A percentile compares a stretch with the other conserved stretches of the same genome.
These are phyloP conservation scores for Empis stercorea DNA, from an alignment of 2,888 invertebrate genomes.

Conservation along the genomic window DNA sequence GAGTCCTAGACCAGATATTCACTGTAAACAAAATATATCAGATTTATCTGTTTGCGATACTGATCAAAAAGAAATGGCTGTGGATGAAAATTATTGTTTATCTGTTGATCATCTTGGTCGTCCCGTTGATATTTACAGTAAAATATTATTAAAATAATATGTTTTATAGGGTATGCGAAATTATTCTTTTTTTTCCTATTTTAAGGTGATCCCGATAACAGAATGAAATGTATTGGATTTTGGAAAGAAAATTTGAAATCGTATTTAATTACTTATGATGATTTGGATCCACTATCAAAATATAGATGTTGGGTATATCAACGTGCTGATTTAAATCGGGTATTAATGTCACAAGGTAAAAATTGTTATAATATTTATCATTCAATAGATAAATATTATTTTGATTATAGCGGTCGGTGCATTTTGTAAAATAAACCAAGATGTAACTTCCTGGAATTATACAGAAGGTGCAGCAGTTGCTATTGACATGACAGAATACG, in stretches of 20 bases:
- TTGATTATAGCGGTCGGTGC: slow-evolving; percentile 62
- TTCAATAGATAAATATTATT: no score
- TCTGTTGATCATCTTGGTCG: slow-evolving; percentile 92
- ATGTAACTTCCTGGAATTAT: slow-evolving; percentile 76
- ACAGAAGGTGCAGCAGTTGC: slow-evolving; percentile 89
- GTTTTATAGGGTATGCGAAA: no score
- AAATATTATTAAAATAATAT: no score
- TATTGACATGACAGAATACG: slow-evolving; percentile 81
- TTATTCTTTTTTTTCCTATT: not conserved
- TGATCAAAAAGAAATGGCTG: slow-evolving; percentile 85
- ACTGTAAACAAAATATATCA: slow-evolving; percentile 86
- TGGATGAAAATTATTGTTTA: slow-evolving; percentile 92
- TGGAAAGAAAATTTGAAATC: slow-evolving; percentile 98
- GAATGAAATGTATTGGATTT: slow-evolving; percentile 92
- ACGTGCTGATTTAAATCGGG: slow-evolving; percentile 79
- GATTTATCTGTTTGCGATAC: slow-evolving; percentile 93
- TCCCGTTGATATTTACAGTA: slow-evolving; percentile 84
- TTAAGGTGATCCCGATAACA: slow-evolving; percentile 73
- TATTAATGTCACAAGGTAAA: slow-evolving; percentile 56
- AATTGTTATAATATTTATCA: not conserved
- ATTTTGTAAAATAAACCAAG: slow-evolving; percentile 79
- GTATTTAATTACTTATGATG: slow-evolving; percentile 90
- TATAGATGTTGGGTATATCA: slow-evolving; percentile 98
- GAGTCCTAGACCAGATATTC: slow-evolving; percentile 82
- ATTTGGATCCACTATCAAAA: slow-evolving; percentile 86